Evolutionary conservation across 2,888 invertebrate species (phyloP).

Genomic region (Phaedon cochleariae): DNA sequence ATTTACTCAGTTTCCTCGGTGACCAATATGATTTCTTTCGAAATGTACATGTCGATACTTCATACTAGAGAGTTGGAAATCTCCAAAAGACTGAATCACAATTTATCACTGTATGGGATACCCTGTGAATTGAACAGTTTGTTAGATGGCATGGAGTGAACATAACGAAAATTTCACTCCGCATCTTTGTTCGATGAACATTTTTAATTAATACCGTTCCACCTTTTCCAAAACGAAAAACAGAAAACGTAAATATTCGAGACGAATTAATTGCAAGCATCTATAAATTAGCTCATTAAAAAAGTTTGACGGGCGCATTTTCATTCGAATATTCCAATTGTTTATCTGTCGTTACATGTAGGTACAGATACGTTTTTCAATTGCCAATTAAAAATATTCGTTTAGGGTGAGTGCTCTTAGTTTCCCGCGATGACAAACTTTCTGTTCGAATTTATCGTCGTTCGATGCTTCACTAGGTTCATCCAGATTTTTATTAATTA

Average conservation of each 20-base stretch:
- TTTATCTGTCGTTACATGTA: slow-evolving; percentile 14
- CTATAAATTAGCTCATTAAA: slow-evolving; percentile 45
- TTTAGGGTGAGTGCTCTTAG: not conserved
- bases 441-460: not conserved
- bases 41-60: no score
- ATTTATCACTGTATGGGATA: no score
- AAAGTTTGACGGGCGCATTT: slow-evolving; percentile 32
- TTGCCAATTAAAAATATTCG: slow-evolving; percentile 36
- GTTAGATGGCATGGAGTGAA: not conserved
- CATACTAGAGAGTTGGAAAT: no score
- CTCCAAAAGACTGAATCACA: no score
- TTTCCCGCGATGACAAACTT: not conserved
- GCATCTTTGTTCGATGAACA: not conserved
- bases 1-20: no score
- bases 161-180: not conserved
- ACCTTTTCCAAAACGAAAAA: not conserved
- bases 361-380: slow-evolving; percentile 22
- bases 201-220: not conserved
- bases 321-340: slow-evolving; percentile 18
- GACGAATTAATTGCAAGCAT: slow-evolving; percentile 24
- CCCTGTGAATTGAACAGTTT: no score
- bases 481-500: not conserved
- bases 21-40: no score
- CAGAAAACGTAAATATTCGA: slow-evolving; percentile 24
- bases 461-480: not conserved